A percentile compares a stretch with the other conserved stretches of the same genome.
These are phyloP conservation scores for Agonopterix arenella DNA, from an alignment of 2,888 invertebrate genomes.

Conservation along the genomic window DNA sequence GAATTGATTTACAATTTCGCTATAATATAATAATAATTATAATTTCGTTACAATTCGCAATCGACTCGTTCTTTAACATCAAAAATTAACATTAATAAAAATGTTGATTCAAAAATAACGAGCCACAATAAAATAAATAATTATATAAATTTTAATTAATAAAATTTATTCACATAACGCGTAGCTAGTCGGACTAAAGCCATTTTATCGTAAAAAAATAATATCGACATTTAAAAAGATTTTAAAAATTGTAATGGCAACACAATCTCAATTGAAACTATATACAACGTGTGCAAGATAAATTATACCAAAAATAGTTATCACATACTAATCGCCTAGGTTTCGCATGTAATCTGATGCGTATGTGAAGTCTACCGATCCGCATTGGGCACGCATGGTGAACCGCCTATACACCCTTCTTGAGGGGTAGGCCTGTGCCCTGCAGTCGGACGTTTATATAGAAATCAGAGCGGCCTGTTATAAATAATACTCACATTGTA, in stretches of 20 bases:
- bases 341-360: no score
- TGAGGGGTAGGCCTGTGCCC: no score
- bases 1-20: conserved; percentile 9
- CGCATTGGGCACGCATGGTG: no score
- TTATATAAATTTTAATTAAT: conserved; percentile 7
- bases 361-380: no score
- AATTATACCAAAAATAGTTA: background rate
- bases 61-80: conserved; percentile 11
- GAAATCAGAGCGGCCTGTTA: no score
- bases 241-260: conserved; percentile 11
- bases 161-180: conserved; percentile 2
- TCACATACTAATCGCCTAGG: no score
- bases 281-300: background rate
- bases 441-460: no score
- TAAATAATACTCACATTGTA: no score
- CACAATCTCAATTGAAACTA: conserved; percentile 3
- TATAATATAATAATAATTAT: conserved; percentile 19
- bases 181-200: conserved; percentile 5
- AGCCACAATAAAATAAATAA: conserved; percentile 13
- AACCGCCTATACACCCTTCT: no score
- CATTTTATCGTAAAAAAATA: conserved; percentile 4
- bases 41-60: conserved; percentile 11
- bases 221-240: conserved; percentile 9
- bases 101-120: conserved; percentile 7
- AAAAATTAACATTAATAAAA: conserved; percentile 17